A percentile compares a stretch with the other conserved stretches of the same genome.
Evolutionary conservation across 2,113 vertebrate genomes (phyloP).

Genomic region (Mastomys natalensis): DNA sequence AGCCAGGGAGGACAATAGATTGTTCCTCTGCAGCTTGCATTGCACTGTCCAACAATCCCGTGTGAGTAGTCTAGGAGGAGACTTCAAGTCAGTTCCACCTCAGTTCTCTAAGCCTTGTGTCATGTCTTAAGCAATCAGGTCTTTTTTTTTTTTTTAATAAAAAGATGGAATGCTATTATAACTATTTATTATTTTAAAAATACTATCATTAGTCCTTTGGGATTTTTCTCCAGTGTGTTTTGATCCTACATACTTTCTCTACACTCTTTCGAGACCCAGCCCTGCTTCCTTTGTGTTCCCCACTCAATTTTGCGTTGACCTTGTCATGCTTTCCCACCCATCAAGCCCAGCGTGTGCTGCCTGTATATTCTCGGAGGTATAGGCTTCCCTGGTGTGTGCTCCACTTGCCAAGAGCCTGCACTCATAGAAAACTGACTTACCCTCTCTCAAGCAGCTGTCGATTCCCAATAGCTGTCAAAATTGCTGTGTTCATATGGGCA

Average conservation of each 20-base stretch:
- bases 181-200: background rate
- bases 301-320: background rate
- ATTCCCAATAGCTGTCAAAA: background rate
- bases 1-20: background rate
- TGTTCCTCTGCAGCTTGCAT: background rate
- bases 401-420: background rate
- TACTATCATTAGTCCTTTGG: background rate
- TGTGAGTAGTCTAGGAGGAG: background rate
- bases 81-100: background rate
- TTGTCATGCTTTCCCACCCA: background rate
- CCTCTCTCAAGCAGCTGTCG: background rate
- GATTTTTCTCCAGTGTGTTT: background rate
- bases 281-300: background rate
- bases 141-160: background rate
- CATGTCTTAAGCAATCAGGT: background rate
- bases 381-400: background rate
- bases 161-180: background rate
- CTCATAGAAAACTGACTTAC: no score
- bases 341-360: background rate
- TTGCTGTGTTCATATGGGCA: background rate
- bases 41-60: background rate
- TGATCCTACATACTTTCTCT: background rate
- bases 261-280: background rate
- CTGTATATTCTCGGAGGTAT: background rate
- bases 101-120: background rate